Evolutionary conservation across 2,888 invertebrate genomes (phyloP).

Genomic region (Lydus trimaculatus): DNA sequence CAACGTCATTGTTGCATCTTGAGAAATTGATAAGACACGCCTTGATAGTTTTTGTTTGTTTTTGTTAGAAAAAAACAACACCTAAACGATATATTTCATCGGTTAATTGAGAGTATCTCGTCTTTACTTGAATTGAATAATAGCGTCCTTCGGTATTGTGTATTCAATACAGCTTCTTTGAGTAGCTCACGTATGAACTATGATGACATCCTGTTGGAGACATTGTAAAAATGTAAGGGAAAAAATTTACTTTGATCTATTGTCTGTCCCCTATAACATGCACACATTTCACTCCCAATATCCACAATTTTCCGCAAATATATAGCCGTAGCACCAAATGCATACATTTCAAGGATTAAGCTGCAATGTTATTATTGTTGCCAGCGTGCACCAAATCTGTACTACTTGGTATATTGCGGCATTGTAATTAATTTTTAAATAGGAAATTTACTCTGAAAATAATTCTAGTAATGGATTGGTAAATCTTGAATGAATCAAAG

Average conservation of each 20-base stretch:
- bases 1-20: slow-evolving; percentile 19
- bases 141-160: neutral
- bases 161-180: neutral
- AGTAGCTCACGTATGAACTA: neutral
- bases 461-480: neutral
- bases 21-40: slow-evolving; percentile 27
- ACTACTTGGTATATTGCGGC: neutral
- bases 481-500: neutral
- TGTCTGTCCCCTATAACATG: neutral
- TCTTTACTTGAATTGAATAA: neutral
- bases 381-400: slow-evolving; percentile 9
- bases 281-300: neutral
- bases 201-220: neutral
- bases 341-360: slow-evolving; percentile 47
- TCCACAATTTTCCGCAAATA: slow-evolving; percentile 29
- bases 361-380: slow-evolving; percentile 39
- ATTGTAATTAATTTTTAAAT: neutral
- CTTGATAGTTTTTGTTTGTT: slow-evolving; percentile 1
- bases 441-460: neutral
- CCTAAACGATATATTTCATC: neutral
- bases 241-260: neutral
- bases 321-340: slow-evolving; percentile 31
- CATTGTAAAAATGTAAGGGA: neutral
- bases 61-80: slow-evolving; percentile 2
- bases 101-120: neutral